A percentile compares a stretch with the other conserved stretches of the same genome.
phyloP scores from a whole-genome alignment of 1,140 invertebrate genomes.

The Semibalanus balanoides region DNA sequence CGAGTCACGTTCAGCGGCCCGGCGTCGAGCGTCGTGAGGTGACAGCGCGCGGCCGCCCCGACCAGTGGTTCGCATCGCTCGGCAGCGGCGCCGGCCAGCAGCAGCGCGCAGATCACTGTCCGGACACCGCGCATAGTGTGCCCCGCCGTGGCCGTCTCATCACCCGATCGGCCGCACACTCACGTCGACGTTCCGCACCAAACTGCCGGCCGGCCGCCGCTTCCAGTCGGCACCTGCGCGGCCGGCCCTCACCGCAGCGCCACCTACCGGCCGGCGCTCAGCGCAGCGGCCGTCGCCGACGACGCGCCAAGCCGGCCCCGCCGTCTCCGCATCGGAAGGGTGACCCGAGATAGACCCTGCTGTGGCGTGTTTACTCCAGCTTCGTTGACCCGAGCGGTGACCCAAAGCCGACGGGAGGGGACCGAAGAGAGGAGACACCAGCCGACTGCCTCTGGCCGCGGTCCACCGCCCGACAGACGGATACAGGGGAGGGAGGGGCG shows the following conservation, averaged over 20 bases:
- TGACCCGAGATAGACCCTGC: no score
- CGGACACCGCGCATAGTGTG: not conserved
- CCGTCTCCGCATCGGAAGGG: not conserved
- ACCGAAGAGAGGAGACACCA: no score
- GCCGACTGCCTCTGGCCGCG: no score
- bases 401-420: not conserved
- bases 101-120: not conserved
- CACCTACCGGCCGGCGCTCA: not conserved
- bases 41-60: not conserved
- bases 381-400: not conserved
- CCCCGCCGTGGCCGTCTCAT: not conserved
- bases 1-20: not conserved
- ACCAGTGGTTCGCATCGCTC: not conserved
- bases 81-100: not conserved
- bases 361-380: not conserved
- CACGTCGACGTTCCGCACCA: not conserved
- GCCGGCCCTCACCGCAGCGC: not conserved
- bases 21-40: not conserved
- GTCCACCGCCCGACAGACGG: no score
- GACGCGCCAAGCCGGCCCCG: no score
- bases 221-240: no score
- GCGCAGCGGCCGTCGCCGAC: not conserved
- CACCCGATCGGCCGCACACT: not conserved
- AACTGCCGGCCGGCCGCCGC: not conserved
- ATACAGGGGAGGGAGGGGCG: no score